Evolutionary conservation across 2,888 invertebrate species (phyloP).

Genomic region (Pasiphila rectangulata): DNA sequence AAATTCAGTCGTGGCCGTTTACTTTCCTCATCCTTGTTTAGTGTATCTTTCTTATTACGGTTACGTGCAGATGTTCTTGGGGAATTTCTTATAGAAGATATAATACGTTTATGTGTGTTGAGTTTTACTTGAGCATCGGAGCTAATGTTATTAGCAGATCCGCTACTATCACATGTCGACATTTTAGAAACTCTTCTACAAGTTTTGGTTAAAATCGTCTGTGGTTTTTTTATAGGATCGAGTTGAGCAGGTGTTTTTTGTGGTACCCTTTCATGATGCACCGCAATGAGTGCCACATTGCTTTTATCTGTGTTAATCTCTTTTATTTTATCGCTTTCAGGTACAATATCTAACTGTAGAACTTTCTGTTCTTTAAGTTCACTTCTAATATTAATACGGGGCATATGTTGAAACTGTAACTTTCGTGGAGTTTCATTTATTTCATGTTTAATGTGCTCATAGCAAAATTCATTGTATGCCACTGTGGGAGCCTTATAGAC

Average conservation of each 20-base stretch:
- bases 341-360: constrained; percentile 72
- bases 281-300: constrained; percentile 58
- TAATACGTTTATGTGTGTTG: constrained; percentile 40
- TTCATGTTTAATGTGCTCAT: constrained; percentile 52
- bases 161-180: constrained; percentile 63
- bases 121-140: constrained; percentile 46
- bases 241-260: constrained; percentile 20
- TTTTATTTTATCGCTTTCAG: constrained; percentile 43
- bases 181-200: constrained; percentile 62
- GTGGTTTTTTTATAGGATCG: constrained; percentile 17
- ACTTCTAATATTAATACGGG: constrained; percentile 74
- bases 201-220: constrained; percentile 29
- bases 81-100: constrained; percentile 37
- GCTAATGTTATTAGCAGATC: constrained; percentile 55
- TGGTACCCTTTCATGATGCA: constrained; percentile 44
- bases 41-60: constrained; percentile 35
- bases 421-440: constrained; percentile 34
- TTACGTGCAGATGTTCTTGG: constrained; percentile 40
- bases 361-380: constrained; percentile 74
- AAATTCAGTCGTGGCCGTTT: constrained; percentile 45
- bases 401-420: constrained; percentile 71
- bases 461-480: constrained; percentile 61
- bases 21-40: constrained; percentile 39
- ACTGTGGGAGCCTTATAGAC: constrained; percentile 45
- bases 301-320: constrained; percentile 37